Percentiles rank a stretch among this genome's conserved stretches.
These are phyloP conservation scores for Hyposoter dolosus DNA, from an alignment of 2,888 invertebrate species.

Conservation along the genomic window DNA sequence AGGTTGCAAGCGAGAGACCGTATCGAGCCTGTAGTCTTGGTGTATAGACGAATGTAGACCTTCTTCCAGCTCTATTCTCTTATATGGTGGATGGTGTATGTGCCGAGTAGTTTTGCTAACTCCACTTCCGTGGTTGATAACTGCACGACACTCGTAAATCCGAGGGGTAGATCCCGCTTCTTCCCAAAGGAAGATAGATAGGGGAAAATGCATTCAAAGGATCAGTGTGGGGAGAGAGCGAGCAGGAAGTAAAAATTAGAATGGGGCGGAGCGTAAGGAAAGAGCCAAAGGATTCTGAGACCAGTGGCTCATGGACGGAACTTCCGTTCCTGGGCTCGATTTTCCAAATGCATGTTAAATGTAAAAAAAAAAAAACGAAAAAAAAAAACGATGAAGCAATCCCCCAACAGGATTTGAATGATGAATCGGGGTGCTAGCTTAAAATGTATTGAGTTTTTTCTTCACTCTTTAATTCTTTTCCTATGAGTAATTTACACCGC, in stretches of 20 bases:
- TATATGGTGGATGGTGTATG: constrained; percentile 25
- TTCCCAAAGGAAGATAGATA: constrained; percentile 19
- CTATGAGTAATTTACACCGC: too few relatives aligned
- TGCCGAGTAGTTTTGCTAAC: constrained; percentile 52
- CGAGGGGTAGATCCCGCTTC: constrained; percentile 10
- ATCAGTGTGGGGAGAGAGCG: constrained; percentile 41
- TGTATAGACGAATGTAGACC: constrained; percentile 40
- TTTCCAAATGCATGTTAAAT: background rate
- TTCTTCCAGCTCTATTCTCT: constrained; percentile 30
- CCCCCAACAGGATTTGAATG: too few relatives aligned
- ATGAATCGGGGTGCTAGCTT: too few relatives aligned
- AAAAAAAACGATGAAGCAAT: background rate
- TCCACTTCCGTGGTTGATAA: constrained; percentile 19
- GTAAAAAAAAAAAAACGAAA: background rate
- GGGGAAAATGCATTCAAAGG: constrained; percentile 2
- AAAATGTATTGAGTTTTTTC: too few relatives aligned
- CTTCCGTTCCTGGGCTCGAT: constrained; percentile 3
- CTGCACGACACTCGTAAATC: constrained; percentile 60
- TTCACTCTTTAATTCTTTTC: too few relatives aligned
- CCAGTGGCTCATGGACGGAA: constrained; percentile 42
- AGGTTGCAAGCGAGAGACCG: background rate
- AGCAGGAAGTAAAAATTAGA: constrained; percentile 68
- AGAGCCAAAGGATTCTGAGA: constrained; percentile 62
- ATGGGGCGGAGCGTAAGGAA: constrained; percentile 64
- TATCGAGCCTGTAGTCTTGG: constrained; percentile 21